Evolutionary conservation across 2,888 invertebrate genomes (phyloP), one percentile per base, ranked within the genome.

Genomic region (Lydus trimaculatus): DNA sequence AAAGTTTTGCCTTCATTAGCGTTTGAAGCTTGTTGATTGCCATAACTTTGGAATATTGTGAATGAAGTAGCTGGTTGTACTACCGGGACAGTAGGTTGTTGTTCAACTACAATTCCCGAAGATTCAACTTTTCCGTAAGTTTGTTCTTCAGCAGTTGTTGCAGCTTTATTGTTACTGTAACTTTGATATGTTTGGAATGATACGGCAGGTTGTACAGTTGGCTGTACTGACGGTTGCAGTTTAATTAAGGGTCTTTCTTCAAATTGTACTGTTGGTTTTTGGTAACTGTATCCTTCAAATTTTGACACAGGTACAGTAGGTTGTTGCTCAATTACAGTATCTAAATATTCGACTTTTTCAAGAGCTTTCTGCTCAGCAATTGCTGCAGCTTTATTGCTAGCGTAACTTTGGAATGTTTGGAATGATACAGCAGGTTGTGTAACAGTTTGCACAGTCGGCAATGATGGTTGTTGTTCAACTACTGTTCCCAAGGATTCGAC

Each of bases 1-100:
- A 17, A 17, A 17, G 6, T 7, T 17, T n/a, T n/a, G 8, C 11
- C 17, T 5, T 43, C n/a, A 43, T n/a, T 8, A 1, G 8, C 7
- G 7, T 56, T 28, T 7, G 25, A 25, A 23, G 36, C 13, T 11
- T n/a, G n/a, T n/a, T n/a, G n/a, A n/a, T n/a, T n/a, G n/a, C n/a
- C n/a, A n/a, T n/a, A n/a, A n/a, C 73, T 59, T 31, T 60, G 31
- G 60, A 60, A 31, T 13, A 20, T 36, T 61, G 61, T n/a, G n/a
- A n/a, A n/a, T n/a, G n/a, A n/a, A n/a, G n/a, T n/a, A n/a, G n/a
- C n/a, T n/a, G n/a, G n/a, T n/a, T n/a, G n/a, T n/a, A 61, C 0
- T n/a, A 20, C 66, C 70, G n/a, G n/a, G 4, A 78, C 78, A 31
- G 85, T 84, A 13, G 31, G 60, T 33, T 60, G 39, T 23, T 61